phyloP scores from a whole-genome alignment of 2,888 invertebrate genomes.

The Erannis defoliaria region DNA sequence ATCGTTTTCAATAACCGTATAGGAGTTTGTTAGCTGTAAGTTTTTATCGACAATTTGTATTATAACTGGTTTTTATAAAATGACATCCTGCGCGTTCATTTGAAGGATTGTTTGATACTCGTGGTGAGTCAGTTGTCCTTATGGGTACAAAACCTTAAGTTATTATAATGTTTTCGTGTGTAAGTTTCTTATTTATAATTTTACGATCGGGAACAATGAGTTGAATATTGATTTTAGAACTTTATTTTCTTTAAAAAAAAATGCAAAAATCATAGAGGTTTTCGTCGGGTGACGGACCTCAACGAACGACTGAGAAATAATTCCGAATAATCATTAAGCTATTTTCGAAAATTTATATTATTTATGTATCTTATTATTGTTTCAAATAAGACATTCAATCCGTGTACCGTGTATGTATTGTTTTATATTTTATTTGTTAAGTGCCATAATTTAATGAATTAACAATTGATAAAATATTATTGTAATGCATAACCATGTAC shows the following conservation, averaged over 20 bases:
- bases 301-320: conserved; percentile 86
- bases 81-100: conserved; percentile 83
- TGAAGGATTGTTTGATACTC: conserved; percentile 61
- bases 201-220: conserved; percentile 83
- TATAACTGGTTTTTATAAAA: conserved; percentile 77
- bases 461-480: conserved; percentile 84
- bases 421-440: conserved; percentile 81
- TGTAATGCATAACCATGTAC: conserved; percentile 86
- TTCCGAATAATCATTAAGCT: conserved; percentile 69
- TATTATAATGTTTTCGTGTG: conserved; percentile 69
- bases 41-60: conserved; percentile 83
- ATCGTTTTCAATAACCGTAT: conserved; percentile 62
- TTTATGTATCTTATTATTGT: conserved; percentile 42
- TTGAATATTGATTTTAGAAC: conserved; percentile 75
- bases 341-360: conserved; percentile 48
- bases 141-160: conserved; percentile 82
- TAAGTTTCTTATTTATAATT: conserved; percentile 78
- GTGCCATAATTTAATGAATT: conserved; percentile 87
- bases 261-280: conserved; percentile 69
- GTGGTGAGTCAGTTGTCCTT: conserved; percentile 80
- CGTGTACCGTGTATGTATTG: conserved; percentile 76
- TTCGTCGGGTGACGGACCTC: conserved; percentile 73
- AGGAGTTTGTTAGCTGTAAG: conserved; percentile 80
- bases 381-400: conserved; percentile 75
- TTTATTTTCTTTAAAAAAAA: conserved; percentile 79